phyloP scores from a whole-genome alignment of 2,113 vertebrate genomes.

The Delphinapterus leucas region DNA sequence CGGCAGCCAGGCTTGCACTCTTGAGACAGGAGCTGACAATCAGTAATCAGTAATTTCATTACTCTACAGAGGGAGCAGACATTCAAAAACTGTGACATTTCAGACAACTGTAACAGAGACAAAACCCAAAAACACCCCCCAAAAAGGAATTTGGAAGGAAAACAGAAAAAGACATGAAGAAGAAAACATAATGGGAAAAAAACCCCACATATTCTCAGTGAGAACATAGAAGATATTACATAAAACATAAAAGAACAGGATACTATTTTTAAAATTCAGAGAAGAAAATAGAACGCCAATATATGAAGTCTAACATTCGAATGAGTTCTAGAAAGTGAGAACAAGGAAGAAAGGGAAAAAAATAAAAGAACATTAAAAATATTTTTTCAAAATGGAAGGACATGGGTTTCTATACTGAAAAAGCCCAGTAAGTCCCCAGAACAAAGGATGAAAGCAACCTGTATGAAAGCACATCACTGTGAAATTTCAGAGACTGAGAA shows the following conservation, averaged over 20 bases:
- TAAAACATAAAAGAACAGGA: constrained; percentile 53
- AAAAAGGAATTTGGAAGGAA: constrained; percentile 20
- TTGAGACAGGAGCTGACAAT: not conserved
- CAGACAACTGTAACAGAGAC: not conserved
- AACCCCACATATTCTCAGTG: not conserved
- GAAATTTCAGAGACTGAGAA: constrained; percentile 23
- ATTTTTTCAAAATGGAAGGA: constrained; percentile 26
- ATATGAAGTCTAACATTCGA: constrained; percentile 36
- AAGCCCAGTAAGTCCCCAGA: constrained; percentile 35
- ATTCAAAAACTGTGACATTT: not conserved
- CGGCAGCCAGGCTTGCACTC: not conserved
- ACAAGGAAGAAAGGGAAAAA: constrained; percentile 43
- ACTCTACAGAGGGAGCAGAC: not conserved
- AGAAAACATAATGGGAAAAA: not conserved
- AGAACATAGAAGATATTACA: constrained; percentile 52
- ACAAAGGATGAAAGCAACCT: constrained; percentile 47
- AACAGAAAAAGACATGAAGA: not conserved
- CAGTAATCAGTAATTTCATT: not conserved
- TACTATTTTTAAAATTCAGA: constrained; percentile 51
- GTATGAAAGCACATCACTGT: not conserved
- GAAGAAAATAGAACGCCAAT: constrained; percentile 39
- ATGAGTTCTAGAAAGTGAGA: constrained; percentile 59
- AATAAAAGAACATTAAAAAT: constrained; percentile 65
- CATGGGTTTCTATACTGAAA: constrained; percentile 40
- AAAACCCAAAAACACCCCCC: not conserved